phyloP scores from a whole-genome alignment of 2,888 invertebrate genomes.

The Lampropteryx suffumata region DNA sequence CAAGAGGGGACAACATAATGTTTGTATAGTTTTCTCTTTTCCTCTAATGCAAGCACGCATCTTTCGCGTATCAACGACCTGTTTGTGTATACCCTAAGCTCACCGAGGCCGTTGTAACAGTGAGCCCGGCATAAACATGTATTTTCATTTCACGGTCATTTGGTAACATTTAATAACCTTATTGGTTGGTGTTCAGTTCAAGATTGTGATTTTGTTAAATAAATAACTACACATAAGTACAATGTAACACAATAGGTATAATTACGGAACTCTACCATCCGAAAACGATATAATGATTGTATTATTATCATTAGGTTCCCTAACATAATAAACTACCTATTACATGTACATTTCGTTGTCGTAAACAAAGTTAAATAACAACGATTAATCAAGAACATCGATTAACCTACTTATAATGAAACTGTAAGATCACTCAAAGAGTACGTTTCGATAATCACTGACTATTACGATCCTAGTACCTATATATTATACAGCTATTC shows the following conservation, averaged over 20 bases:
- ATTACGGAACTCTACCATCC: conserved; percentile 36
- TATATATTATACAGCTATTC: too few species aligned
- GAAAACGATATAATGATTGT: conserved; percentile 35
- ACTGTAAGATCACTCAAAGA: too few species aligned
- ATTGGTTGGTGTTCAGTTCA: conserved; percentile 40
- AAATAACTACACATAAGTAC: too few species aligned
- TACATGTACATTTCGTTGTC: too few species aligned
- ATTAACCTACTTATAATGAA: too few species aligned
- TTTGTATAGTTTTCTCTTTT: conserved; percentile 68
- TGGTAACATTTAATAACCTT: conserved; percentile 70
- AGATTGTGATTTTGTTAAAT: conserved; percentile 54
- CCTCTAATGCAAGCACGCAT: conserved; percentile 58
- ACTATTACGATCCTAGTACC: too few species aligned
- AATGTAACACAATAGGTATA: conserved; percentile 46
- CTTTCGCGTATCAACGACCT: conserved; percentile 76
- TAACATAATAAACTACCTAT: neutral
- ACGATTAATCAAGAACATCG: too few species aligned
- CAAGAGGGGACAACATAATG: conserved; percentile 56
- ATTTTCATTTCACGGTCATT: conserved; percentile 77
- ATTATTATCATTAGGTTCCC: conserved; percentile 23
- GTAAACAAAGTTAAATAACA: too few species aligned
- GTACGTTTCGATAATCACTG: too few species aligned
- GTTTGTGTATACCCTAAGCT: conserved; percentile 61
- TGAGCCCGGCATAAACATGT: conserved; percentile 60
- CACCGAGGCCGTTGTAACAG: conserved; percentile 62